Conservation (phyloP, 2,113 vertebrate species). For the Oplegnathus fasciatus region DNA sequence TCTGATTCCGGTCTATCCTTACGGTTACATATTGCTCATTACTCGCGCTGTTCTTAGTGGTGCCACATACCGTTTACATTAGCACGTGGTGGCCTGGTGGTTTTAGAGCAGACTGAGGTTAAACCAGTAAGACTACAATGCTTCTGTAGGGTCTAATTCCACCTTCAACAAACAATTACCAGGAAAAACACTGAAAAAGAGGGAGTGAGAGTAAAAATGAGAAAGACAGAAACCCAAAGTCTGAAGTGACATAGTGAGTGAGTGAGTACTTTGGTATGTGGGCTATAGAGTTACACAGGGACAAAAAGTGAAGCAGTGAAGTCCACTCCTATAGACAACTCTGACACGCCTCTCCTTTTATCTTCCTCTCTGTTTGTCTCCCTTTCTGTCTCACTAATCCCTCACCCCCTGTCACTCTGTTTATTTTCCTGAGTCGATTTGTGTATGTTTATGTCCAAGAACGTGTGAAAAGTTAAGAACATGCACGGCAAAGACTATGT, state of each 20-base stretch:
- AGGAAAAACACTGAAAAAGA: constrained; percentile 6
- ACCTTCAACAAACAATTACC: constrained; percentile 21
- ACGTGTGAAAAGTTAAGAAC: constrained; percentile 41
- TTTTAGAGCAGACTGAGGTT: constrained; percentile 1
- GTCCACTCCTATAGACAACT: constrained; percentile 59
- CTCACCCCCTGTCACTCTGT: constrained; percentile 47
- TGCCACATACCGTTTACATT: neutral
- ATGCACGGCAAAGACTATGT: neutral
- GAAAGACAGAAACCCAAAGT: constrained; percentile 28
- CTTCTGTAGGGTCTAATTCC: neutral
- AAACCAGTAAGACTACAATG: neutral
- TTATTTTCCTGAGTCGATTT: constrained; percentile 37
- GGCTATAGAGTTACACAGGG: constrained; percentile 71
- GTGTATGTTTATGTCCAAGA: constrained; percentile 19
- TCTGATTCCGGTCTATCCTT: neutral
- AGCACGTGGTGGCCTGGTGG: neutral
- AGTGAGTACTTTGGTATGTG: constrained; percentile 65
- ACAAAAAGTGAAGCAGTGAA: constrained; percentile 60
- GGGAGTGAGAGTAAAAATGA: neutral
- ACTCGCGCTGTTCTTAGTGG: neutral
- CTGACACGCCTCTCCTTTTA: constrained; percentile 70
- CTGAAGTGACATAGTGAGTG: constrained; percentile 45
- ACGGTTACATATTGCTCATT: neutral
- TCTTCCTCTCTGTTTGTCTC: constrained; percentile 59
- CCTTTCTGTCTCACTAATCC: constrained; percentile 52